Base-by-base conservation (phyloP, 64 coral and sea anemone genomes). In the Platygyra sinensis region DNA sequence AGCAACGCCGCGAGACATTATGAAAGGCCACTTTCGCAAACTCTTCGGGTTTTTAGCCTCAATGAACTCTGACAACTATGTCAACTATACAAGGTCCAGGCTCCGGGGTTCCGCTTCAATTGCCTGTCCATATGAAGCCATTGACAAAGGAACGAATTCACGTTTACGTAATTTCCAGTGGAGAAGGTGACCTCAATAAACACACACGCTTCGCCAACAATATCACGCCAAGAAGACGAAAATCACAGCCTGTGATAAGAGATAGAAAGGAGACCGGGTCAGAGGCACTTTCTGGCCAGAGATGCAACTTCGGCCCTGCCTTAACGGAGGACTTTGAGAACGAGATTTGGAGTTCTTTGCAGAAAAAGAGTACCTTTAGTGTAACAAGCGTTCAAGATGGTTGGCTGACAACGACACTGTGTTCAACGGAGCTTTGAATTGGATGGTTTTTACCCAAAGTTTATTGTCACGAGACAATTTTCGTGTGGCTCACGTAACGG, bases 351-450 rank as follows among this genome's bases (percentile, higher is more conserved):
- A 67, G 32, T 65, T 25, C 8, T 6, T 20, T 65, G 64, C 0
- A 46, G 20, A 13, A 67, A 30, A 83, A 3, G 62, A 50, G 62
- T 67, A 42, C 42, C 19, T 67, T 38, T 31, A 69, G 60, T 49
- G 90, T 86, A 14, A 92, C 90, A n/a, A 62, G 74, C 6, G 4
- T 92, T 12, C 72, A 86, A 72, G 81, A 86, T 55, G 90, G 82
- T 12, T 79, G 67, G 19, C 74, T 87, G 5, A 92, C 90, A 12
- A 92, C 90, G 4, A 86, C 80, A 24, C 75, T 92, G 19, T 92
- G 90, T 77, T 92, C 90, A 39, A 92, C 90, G 5, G 90, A 92
- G 39, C 90, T 92, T 14, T 92, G 90, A 92, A 20, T n/a, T n/a
- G n/a, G n/a, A n/a, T n/a, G n/a, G n/a, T n/a, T n/a, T n/a, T n/a